Percentiles rank a stretch among this genome's conserved stretches.
Evolutionary conservation across 2,113 vertebrate species (phyloP).

Genomic region (Phoxinus phoxinus): DNA sequence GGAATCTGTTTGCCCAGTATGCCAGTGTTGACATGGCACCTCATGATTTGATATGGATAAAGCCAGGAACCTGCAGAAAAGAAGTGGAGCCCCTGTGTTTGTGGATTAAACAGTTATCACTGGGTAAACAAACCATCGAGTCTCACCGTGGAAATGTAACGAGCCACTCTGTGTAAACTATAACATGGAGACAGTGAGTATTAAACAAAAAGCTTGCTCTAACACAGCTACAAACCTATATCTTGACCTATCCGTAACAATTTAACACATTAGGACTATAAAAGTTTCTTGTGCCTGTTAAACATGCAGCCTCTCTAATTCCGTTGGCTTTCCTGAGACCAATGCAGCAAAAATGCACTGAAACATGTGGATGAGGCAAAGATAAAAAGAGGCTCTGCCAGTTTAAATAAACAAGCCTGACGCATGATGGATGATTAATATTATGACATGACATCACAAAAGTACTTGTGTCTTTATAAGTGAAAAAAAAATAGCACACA

Average conservation of each 20-base stretch:
- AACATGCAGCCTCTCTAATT: neutral
- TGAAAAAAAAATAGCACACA: constrained; percentile 30
- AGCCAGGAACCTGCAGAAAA: constrained; percentile 13
- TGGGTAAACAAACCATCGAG: constrained; percentile 22
- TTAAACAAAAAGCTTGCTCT: neutral
- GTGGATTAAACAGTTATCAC: constrained; percentile 29
- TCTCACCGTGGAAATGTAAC: constrained; percentile 16
- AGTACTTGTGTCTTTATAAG: constrained; percentile 16
- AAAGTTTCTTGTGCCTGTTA: neutral
- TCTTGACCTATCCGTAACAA: neutral
- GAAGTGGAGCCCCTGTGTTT: constrained; percentile 2
- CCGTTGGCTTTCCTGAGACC: neutral
- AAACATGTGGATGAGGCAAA: constrained; percentile 25
- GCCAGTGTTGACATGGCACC: constrained; percentile 16
- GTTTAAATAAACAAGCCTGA: constrained; percentile 62
- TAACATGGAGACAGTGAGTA: neutral
- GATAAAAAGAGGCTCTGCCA: constrained; percentile 40
- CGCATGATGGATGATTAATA: constrained; percentile 66
- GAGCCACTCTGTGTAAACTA: neutral
- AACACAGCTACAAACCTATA: neutral
- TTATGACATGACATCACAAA: constrained; percentile 48
- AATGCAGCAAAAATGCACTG: neutral
- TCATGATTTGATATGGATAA: constrained; percentile 14
- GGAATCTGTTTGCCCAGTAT: constrained; percentile 15
- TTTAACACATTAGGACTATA: neutral